These are phyloP conservation scores for Hassar affinis DNA, from an alignment of 2,113 vertebrate genomes.

Conservation along the genomic window DNA sequence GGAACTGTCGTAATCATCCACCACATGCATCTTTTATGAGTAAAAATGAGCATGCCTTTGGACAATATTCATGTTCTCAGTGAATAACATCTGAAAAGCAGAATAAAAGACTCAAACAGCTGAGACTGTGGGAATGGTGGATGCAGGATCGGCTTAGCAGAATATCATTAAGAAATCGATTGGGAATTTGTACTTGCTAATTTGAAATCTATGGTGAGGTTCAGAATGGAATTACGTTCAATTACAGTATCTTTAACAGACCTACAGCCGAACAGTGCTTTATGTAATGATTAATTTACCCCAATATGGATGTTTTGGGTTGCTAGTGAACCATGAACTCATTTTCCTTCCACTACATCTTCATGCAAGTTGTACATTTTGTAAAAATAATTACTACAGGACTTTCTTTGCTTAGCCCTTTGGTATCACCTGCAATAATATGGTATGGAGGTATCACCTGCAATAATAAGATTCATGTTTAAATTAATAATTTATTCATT, in stretches of 20 bases:
- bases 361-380: neutral
- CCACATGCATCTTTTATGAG: slow-evolving; percentile 29
- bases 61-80: slow-evolving; percentile 46
- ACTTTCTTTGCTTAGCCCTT: too few species aligned
- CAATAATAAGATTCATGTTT: neutral
- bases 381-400: neutral
- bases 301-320: neutral
- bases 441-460: too few species aligned
- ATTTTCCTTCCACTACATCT: neutral
- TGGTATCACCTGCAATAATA: neutral
- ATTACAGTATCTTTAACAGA: neutral
- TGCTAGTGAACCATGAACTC: neutral
- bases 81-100: neutral
- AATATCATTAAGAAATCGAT: neutral
- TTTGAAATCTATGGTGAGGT: neutral
- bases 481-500: neutral
- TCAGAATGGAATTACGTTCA: neutral
- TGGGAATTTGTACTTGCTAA: neutral
- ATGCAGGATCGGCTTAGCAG: neutral
- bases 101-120: neutral
- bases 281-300: neutral
- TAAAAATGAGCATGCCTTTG: slow-evolving; percentile 31
- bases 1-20: slow-evolving; percentile 35
- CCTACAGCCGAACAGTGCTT: neutral
- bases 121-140: neutral